These are phyloP conservation scores for Amazona ochrocephala DNA, from an alignment of 2,797 vertebrate genomes.

Conservation along the genomic window DNA sequence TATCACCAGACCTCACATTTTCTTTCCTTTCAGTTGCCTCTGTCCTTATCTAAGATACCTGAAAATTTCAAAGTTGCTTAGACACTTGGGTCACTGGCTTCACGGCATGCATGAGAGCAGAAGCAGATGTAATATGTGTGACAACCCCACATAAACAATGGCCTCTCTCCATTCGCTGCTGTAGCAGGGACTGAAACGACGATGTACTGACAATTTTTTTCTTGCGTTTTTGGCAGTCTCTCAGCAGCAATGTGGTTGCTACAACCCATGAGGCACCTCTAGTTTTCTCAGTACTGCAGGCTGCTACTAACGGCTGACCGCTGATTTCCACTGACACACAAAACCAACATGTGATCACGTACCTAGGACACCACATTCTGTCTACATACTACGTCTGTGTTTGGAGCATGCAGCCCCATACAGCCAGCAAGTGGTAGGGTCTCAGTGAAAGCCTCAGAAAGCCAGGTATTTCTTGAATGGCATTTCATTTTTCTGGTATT, in stretches of 20 bases:
- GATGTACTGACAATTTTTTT: neutral
- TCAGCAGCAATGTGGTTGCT: neutral
- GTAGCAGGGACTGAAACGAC: neutral
- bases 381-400: neutral
- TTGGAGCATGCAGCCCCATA: neutral
- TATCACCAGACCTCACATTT: neutral
- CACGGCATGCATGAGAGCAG: neutral
- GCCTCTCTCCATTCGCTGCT: neutral
- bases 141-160: neutral
- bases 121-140: neutral
- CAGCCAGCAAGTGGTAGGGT: neutral
- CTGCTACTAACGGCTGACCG: neutral
- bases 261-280: neutral
- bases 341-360: rapidly evolving
- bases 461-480: neutral
- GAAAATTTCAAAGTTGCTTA: neutral
- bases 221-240: neutral
- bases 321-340: neutral
- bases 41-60: neutral
- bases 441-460: neutral
- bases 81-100: neutral
- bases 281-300: neutral
- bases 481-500: neutral
- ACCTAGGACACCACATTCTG: neutral
- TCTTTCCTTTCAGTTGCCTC: neutral